These are phyloP conservation scores for Amphiprion ocellaris DNA, from an alignment of 2,113 vertebrate genomes.

Conservation along the genomic window DNA sequence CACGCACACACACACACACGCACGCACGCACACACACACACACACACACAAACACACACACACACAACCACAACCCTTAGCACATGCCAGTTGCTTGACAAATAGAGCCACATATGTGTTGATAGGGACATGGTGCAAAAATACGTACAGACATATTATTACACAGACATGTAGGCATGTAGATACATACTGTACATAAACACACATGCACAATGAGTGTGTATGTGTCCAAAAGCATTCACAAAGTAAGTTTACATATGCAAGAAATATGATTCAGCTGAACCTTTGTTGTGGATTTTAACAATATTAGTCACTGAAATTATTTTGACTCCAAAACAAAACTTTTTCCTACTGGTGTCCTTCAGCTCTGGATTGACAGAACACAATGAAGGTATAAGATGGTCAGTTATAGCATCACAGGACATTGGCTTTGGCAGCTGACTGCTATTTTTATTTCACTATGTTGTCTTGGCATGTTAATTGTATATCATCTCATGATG, in stretches of 20 bases:
- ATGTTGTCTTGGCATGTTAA: neutral
- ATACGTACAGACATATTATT: slow-evolving; percentile 47
- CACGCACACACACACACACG: too few relatives aligned
- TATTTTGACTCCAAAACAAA: too few relatives aligned
- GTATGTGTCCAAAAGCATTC: slow-evolving; percentile 13
- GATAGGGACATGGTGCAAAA: slow-evolving; percentile 50
- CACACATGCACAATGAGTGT: neutral
- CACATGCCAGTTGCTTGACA: slow-evolving; percentile 27
- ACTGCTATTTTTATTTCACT: slow-evolving; percentile 16
- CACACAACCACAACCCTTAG: slow-evolving; percentile 12
- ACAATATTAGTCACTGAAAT: too few relatives aligned
- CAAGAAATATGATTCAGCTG: too few relatives aligned
- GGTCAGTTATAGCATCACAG: neutral
- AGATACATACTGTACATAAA: slow-evolving; percentile 22
- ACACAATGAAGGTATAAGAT: neutral
- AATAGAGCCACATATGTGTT: slow-evolving; percentile 44
- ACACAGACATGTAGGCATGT: slow-evolving; percentile 17
- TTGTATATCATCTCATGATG: neutral
- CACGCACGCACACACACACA: neutral
- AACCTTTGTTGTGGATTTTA: neutral
- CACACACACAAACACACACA: slow-evolving; percentile 12
- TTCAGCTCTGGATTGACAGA: neutral
- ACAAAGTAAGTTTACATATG: neutral
- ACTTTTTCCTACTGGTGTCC: too few relatives aligned
- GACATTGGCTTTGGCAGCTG: neutral